Base-by-base conservation (phyloP, 2,797 vertebrate genomes). In the Poecilia gillii region DNA sequence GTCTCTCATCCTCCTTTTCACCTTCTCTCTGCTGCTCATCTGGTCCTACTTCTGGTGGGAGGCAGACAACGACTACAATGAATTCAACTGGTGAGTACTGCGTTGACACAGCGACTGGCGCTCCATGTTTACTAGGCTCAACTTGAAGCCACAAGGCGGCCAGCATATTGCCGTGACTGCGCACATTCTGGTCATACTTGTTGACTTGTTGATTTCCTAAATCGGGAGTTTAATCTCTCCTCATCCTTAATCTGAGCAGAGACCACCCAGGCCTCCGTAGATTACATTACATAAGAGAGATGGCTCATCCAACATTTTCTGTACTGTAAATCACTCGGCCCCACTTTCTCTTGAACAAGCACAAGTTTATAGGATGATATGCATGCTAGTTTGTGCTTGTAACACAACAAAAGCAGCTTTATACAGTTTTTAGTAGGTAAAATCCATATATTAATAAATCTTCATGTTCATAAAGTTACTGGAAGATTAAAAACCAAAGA, bases 21-120 rank as follows among this genome's bases (percentile, higher is more conserved):
- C 96, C 76, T 96, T 96, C 90, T 93, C 88, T 43, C 91, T 96
- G 85, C 92, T 96, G 71, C 91, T 96, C 74, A 85, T 96, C 84
- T 96, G 95, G 96, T 95, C 95, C 85, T 96, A 96, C 92, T 96
- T 97, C 91, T 97, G 95, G 96, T 95, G 90, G 94, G 95, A 96
- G 90, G 96, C 96, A 0, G 92, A 94, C 85, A 96, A 96, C 7
- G 96, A 96, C 94, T 97, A 96, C 94, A 95, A 87, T 4, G 95
- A 96, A 79, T 96, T 95, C 86, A 96, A 96, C 91, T 95, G 95
- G 96, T 96, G 87, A 96, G 96, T 94, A 78, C 9, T 0, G 36
- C 33, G 13, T 47, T 8, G 28, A 25, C 9, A n/a, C 1, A 2
- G 2, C 12, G 16, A 31, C 36, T 36, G 4, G 39, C 6, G 28